A percentile compares a stretch with the other conserved stretches of the same genome.
phyloP scores from a whole-genome alignment of 2,888 invertebrate species.

The Hartigia nigra region DNA sequence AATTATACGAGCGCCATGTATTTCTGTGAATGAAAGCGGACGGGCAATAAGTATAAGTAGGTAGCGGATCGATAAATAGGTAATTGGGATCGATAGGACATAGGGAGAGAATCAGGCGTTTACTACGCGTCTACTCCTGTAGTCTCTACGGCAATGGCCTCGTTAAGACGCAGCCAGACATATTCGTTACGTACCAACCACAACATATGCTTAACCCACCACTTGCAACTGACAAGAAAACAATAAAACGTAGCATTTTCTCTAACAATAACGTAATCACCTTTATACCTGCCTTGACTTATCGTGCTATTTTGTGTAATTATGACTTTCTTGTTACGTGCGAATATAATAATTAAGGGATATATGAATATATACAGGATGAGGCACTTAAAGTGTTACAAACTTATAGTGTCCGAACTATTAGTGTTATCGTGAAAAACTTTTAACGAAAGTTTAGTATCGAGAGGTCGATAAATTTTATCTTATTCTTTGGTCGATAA shows the following conservation, averaged over 20 bases:
- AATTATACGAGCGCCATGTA: slow-evolving; percentile 22
- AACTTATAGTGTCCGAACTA: too few species aligned
- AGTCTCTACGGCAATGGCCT: slow-evolving; percentile 33
- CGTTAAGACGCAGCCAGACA: slow-evolving; percentile 34
- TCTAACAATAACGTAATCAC: neutral
- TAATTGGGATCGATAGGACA: neutral
- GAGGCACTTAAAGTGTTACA: too few species aligned
- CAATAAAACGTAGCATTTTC: neutral
- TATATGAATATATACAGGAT: too few species aligned
- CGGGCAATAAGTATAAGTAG: neutral
- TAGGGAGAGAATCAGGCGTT: neutral
- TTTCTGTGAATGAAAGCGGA: slow-evolving; percentile 4
- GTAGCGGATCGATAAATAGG: neutral
- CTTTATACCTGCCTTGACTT: neutral
- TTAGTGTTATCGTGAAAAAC: too few species aligned
- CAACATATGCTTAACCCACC: neutral
- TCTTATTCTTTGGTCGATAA: too few species aligned
- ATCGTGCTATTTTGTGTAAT: slow-evolving; percentile 1
- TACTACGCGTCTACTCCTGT: slow-evolving; percentile 9
- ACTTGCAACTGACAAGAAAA: neutral
- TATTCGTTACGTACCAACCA: slow-evolving; percentile 28
- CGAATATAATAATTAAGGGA: neutral
- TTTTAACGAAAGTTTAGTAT: too few species aligned
- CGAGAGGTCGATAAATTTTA: too few species aligned
- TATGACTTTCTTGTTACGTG: neutral